Conservation (phyloP, 2,888 invertebrate genomes). For the Conomelus anceps region DNA sequence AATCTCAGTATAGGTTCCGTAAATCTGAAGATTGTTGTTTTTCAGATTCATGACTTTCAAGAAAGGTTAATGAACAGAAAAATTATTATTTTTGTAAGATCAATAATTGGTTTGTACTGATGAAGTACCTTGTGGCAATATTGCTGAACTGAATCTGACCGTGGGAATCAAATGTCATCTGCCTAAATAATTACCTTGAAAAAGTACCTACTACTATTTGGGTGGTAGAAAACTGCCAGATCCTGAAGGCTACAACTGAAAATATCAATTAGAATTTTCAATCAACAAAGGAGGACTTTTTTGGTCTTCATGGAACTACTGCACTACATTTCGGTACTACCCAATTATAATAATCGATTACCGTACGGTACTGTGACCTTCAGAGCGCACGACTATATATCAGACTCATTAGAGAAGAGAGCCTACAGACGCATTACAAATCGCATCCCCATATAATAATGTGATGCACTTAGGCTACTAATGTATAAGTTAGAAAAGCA, state of each 20-base stretch:
- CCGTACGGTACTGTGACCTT: too few species aligned
- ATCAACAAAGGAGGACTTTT: neutral
- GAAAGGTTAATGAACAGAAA: neutral
- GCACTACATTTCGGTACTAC: neutral
- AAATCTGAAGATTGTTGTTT: neutral
- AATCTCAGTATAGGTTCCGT: neutral
- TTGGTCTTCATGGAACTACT: neutral
- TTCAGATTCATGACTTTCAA: neutral
- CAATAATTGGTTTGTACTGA: neutral
- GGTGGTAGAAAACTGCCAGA: neutral
- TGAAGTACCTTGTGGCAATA: neutral
- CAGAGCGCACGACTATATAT: neutral
- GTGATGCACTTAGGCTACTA: neutral
- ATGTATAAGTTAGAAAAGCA: neutral
- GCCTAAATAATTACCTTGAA: too few species aligned
- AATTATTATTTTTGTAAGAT: neutral
- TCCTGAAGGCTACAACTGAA: neutral
- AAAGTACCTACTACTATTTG: neutral
- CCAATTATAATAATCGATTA: neutral
- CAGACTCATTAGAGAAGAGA: neutral
- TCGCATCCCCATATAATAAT: neutral
- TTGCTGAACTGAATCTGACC: neutral
- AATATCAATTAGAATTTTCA: neutral
- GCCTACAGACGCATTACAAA: neutral
- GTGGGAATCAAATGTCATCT: neutral